phyloP scores from a whole-genome alignment of 2,797 vertebrate species.

The Spheniscus humboldti region DNA sequence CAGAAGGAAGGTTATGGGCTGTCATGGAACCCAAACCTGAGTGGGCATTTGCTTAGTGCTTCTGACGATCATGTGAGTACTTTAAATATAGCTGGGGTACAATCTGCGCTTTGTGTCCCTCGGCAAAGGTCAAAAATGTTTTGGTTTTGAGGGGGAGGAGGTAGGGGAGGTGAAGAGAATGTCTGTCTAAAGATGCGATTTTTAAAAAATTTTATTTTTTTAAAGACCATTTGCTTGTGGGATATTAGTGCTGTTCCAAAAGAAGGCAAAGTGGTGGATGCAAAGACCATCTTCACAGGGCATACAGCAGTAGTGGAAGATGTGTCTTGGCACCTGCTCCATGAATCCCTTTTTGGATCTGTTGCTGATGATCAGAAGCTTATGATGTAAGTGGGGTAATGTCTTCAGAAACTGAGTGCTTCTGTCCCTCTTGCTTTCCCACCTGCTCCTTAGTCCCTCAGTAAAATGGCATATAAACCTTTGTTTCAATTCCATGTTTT shows the following conservation, averaged over 20 bases:
- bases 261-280: constrained; percentile 95
- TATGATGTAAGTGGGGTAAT: constrained; percentile 85
- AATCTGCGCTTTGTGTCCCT: neutral
- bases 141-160: neutral
- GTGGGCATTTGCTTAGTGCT: constrained; percentile 93
- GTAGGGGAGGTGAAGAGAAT: neutral
- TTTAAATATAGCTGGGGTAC: neutral
- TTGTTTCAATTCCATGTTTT: neutral
- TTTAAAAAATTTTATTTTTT: neutral
- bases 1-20: constrained; percentile 98
- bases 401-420: neutral
- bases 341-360: constrained; percentile 95
- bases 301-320: constrained; percentile 97
- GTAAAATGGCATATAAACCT: neutral
- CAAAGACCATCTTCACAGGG: constrained; percentile 97
- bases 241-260: constrained; percentile 97
- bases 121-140: neutral
- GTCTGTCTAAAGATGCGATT: neutral
- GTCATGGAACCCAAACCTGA: constrained; percentile 98
- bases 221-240: constrained; percentile 95
- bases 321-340: constrained; percentile 95
- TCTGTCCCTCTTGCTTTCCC: neutral
- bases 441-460: neutral
- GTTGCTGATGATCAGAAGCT: constrained; percentile 97
- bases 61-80: constrained; percentile 94